These are phyloP conservation scores for Epiblema foenella DNA, from an alignment of 2,888 invertebrate species.

Conservation along the genomic window DNA sequence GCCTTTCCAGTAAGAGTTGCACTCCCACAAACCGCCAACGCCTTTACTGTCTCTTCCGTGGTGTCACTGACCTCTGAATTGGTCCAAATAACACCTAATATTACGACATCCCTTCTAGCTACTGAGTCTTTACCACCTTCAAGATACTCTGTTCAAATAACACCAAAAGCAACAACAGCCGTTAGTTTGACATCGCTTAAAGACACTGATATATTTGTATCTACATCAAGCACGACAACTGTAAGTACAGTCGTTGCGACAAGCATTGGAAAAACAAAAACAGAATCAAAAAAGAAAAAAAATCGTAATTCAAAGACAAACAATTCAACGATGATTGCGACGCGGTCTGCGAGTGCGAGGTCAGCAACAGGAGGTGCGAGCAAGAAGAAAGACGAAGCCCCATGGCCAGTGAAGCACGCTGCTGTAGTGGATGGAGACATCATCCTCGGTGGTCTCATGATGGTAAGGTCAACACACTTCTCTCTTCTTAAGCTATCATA, in stretches of 20 bases:
- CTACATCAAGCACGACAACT: background rate
- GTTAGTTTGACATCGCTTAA: background rate
- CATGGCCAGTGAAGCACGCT: conserved; percentile 91
- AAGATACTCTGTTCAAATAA: background rate
- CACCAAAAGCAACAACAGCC: background rate
- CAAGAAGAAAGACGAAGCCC: conserved; percentile 53
- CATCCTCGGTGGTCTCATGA: conserved; percentile 94
- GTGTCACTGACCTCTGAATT: background rate
- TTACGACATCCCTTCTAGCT: background rate
- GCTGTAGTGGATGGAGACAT: conserved; percentile 93
- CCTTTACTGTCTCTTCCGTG: background rate
- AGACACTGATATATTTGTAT: background rate
- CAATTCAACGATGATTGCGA: conserved; percentile 27
- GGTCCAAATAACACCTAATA: background rate
- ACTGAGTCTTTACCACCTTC: background rate
- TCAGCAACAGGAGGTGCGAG: conserved; percentile 47
- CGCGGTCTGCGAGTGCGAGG: conserved; percentile 45
- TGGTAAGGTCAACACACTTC: conserved; percentile 83
- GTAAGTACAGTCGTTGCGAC: background rate
- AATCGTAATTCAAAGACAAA: conserved; percentile 50
- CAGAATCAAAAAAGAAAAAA: conserved; percentile 41
- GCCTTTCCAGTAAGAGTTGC: conserved; percentile 56
- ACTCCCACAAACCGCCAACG: conserved; percentile 6
- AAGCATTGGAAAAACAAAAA: background rate
- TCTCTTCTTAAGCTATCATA: too few relatives aligned